Percentiles rank a stretch among this genome's conserved stretches.
phyloP scores from a whole-genome alignment of 2,797 vertebrate species.

The Sciaenops ocellatus region DNA sequence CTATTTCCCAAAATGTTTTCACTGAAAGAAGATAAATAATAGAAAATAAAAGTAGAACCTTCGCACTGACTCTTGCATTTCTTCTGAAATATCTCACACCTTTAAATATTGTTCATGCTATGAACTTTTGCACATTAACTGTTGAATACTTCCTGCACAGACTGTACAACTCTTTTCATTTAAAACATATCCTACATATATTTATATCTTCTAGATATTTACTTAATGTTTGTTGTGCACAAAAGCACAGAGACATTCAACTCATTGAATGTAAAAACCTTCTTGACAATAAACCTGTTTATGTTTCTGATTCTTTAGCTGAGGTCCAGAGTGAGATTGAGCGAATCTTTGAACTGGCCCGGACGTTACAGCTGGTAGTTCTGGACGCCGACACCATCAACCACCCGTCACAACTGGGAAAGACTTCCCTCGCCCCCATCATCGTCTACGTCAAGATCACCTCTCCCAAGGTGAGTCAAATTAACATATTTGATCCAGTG shows the following conservation, averaged over 20 bases:
- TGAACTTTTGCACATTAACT: too few relatives aligned
- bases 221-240: too few relatives aligned
- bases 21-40: neutral
- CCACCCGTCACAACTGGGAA: conserved; percentile 96
- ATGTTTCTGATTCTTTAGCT: conserved; percentile 79
- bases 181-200: too few relatives aligned
- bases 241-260: too few relatives aligned
- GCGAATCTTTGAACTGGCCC: conserved; percentile 97
- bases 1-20: too few relatives aligned
- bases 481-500: neutral
- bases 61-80: neutral
- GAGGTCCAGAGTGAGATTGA: conserved; percentile 99
- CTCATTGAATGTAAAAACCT: too few relatives aligned
- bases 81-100: neutral
- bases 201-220: too few relatives aligned
- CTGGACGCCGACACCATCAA: conserved; percentile 99
- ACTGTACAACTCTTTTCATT: too few relatives aligned
- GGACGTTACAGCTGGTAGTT: conserved; percentile 96
- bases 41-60: neutral
- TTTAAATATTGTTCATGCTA: too few relatives aligned
- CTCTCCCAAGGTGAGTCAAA: conserved; percentile 92
- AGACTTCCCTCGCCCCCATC: conserved; percentile 97
- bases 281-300: too few relatives aligned
- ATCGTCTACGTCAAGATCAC: conserved; percentile 98
- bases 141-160: too few relatives aligned